Conservation (phyloP, 2,113 vertebrate species). For the Nannospalax galili region DNA sequence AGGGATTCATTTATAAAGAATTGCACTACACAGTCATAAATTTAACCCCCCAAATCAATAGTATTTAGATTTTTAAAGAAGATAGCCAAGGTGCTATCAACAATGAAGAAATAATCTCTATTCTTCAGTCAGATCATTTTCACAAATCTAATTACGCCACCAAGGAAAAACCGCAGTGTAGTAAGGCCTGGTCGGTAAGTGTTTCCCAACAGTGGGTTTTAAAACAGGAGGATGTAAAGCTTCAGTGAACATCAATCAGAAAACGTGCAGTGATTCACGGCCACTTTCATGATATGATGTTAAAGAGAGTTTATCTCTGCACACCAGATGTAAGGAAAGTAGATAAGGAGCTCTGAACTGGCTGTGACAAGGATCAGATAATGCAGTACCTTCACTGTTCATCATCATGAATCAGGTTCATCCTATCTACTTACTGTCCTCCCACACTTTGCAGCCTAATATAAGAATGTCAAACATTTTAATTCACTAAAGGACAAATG, state of each 20-base stretch:
- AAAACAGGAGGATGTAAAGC: background rate
- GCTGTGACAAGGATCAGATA: slow-evolving; percentile 56
- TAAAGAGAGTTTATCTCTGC: slow-evolving; percentile 72
- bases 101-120: slow-evolving; percentile 65
- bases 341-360: slow-evolving; percentile 56
- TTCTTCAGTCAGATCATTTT: slow-evolving; percentile 75
- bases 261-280: slow-evolving; percentile 50
- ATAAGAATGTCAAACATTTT: slow-evolving; percentile 70
- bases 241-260: slow-evolving; percentile 50
- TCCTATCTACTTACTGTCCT: slow-evolving; percentile 55
- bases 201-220: slow-evolving; percentile 21
- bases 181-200: slow-evolving; percentile 16
- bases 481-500: slow-evolving; percentile 71
- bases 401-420: slow-evolving; percentile 69
- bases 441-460: slow-evolving; percentile 30
- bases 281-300: background rate
- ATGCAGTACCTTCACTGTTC: slow-evolving; percentile 15
- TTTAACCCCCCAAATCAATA: slow-evolving; percentile 87
- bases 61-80: slow-evolving; percentile 83
- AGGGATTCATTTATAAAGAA: slow-evolving; percentile 86
- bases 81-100: slow-evolving; percentile 78
- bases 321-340: slow-evolving; percentile 58
- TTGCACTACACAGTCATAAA: slow-evolving; percentile 84
- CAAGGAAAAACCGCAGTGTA: slow-evolving; percentile 50
- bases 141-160: slow-evolving; percentile 72